Evolutionary conservation across 2,797 vertebrate genomes (phyloP).

Genomic region (Enteromius viviparus): DNA sequence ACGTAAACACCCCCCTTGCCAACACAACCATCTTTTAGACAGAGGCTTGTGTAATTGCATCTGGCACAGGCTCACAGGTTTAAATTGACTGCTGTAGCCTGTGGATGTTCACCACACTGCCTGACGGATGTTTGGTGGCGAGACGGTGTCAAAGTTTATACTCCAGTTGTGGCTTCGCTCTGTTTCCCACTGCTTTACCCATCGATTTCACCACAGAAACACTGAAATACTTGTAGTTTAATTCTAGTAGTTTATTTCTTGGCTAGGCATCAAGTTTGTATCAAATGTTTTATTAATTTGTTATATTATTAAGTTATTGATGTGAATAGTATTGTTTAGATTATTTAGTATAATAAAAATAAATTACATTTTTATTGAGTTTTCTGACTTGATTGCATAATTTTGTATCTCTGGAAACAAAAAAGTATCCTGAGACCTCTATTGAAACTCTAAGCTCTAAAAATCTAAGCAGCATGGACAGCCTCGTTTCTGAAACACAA

Average conservation of each 20-base stretch:
- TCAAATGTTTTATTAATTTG: neutral
- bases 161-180: conserved; percentile 23
- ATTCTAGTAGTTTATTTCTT: neutral
- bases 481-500: neutral
- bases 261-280: neutral
- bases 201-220: neutral
- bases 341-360: conserved; percentile 4
- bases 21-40: conserved; percentile 52
- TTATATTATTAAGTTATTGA: neutral
- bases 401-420: neutral
- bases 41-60: conserved; percentile 49
- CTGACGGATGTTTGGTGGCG: conserved; percentile 35
- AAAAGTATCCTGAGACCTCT: neutral
- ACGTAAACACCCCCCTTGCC: conserved; percentile 25
- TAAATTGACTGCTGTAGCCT: conserved; percentile 42
- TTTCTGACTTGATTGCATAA: neutral
- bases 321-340: neutral
- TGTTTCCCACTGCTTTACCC: conserved; percentile 10
- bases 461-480: neutral
- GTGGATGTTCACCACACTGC: conserved; percentile 30
- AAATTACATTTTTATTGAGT: neutral
- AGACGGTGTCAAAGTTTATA: conserved; percentile 21
- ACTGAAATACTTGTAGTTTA: neutral
- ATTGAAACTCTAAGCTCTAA: too few species aligned
- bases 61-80: conserved; percentile 50